Evolutionary conservation across 1,140 invertebrate species (phyloP).

Genomic region (Ridgeia piscesae): DNA sequence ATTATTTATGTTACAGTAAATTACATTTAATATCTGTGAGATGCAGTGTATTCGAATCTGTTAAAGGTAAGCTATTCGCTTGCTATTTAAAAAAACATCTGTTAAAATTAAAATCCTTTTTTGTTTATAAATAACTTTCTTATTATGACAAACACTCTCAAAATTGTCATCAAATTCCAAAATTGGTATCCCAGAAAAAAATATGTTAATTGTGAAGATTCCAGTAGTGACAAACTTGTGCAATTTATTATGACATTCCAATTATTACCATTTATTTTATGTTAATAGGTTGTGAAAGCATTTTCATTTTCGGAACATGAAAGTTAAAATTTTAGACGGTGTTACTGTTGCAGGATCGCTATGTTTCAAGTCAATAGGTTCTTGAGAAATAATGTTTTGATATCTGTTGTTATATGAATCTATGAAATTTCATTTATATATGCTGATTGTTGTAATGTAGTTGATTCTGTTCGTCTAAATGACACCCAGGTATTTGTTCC

Average conservation of each 20-base stretch:
- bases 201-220: too few species aligned
- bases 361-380: not conserved
- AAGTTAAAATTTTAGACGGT: not conserved
- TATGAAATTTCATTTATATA: not conserved
- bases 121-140: not conserved
- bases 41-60: not conserved
- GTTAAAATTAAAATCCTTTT: not conserved
- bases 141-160: too few species aligned
- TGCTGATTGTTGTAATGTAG: not conserved
- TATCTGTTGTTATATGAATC: conserved; percentile 1
- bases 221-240: too few species aligned
- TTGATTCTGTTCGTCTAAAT: not conserved
- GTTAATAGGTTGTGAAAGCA: not conserved
- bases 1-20: not conserved
- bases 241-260: too few species aligned
- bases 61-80: not conserved
- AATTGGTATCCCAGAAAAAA: too few species aligned
- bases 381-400: not conserved
- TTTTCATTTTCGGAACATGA: not conserved
- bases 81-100: not conserved
- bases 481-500: not conserved
- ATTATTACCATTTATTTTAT: not conserved
- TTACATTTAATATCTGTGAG: not conserved
- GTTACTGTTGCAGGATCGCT: not conserved
- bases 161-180: not conserved